Evolutionary conservation across 1,140 invertebrate genomes (phyloP), one percentile per base, ranked within the genome.

Genomic region (Scaptomyza graminum): DNA sequence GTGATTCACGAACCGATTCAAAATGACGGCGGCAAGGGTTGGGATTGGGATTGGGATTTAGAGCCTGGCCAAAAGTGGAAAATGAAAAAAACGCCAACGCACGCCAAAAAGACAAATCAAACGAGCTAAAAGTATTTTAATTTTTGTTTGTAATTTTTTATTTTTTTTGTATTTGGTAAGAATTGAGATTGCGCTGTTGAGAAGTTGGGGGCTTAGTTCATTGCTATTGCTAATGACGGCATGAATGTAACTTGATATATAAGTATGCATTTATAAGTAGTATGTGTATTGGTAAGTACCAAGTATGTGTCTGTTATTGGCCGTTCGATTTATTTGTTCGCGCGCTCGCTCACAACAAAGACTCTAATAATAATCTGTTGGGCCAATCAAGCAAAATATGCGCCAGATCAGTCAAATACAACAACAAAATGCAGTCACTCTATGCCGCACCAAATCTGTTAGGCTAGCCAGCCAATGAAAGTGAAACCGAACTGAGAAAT

Each of bases 321-420:
- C 70, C 78, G 67, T 76, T 87, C 82, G 83, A 88, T 88, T 88
- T 88, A 88, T 88, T 88, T 88, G 83, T 89, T 78, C 83, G 83
- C 60, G 83, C 60, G 59, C 50, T 64, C 60, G 63, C 74, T 62
- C 78, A 68, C 83, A 74, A 67, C 83, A 88, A 88, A 76, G 73
- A 66, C 62, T 76, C 76, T 79, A 79, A 88, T 90, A 90, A 90
- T 90, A 90, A 90, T 90, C 87, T 90, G 83, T 90, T 90, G 88
- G 82, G 87, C 82, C 88, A 90, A 90, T 90, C 87, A 90, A 90
- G 88, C 78, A 88, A 90, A 90, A 90, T 90, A 90, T 90, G 87
- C 88, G 87, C 84, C 76, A 85, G 83, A 90, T 90, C 87, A 90
- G 79, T 90, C 87, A 90, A 73, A 69, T 67, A 76, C 81, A 84